These are phyloP conservation scores for Drosophila ambigua DNA, from an alignment of 1,140 invertebrate genomes.

Conservation along the genomic window DNA sequence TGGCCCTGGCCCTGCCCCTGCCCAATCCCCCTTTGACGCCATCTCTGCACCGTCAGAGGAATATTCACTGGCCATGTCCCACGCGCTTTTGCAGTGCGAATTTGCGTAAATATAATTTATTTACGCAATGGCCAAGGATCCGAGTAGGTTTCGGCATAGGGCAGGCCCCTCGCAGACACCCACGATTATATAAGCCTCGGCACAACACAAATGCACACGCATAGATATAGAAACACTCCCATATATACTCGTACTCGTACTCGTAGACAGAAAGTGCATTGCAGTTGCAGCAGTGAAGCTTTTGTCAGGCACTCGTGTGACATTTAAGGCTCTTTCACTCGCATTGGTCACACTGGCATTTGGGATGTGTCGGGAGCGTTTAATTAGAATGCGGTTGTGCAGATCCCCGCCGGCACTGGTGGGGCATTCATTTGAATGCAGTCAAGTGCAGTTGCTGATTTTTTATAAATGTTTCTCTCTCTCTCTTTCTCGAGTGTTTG, in stretches of 20 bases:
- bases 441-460: slow-evolving; percentile 22
- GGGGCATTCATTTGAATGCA: neutral
- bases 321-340: slow-evolving; percentile 76
- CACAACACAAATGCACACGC: slow-evolving; percentile 21
- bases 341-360: slow-evolving; percentile 48
- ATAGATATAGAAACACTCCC: slow-evolving; percentile 4
- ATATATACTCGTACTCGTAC: neutral
- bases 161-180: slow-evolving; percentile 18
- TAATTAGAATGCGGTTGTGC: slow-evolving; percentile 71
- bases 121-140: slow-evolving; percentile 73
- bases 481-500: neutral
- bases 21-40: neutral
- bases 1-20: neutral
- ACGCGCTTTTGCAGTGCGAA: slow-evolving; percentile 71
- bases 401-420: neutral
- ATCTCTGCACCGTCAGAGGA: neutral
- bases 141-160: slow-evolving; percentile 22
- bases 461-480: slow-evolving; percentile 28
- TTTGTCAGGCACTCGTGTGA: slow-evolving; percentile 56
- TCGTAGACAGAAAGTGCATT: slow-evolving; percentile 34
- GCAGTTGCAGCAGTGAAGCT: slow-evolving; percentile 27
- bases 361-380: slow-evolving; percentile 60
- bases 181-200: slow-evolving; percentile 71
- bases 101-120: slow-evolving; percentile 83
- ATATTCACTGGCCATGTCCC: slow-evolving; percentile 31